Evolutionary conservation across 2,113 vertebrate genomes (phyloP).

Genomic region (Forbesichthys agassizii): DNA sequence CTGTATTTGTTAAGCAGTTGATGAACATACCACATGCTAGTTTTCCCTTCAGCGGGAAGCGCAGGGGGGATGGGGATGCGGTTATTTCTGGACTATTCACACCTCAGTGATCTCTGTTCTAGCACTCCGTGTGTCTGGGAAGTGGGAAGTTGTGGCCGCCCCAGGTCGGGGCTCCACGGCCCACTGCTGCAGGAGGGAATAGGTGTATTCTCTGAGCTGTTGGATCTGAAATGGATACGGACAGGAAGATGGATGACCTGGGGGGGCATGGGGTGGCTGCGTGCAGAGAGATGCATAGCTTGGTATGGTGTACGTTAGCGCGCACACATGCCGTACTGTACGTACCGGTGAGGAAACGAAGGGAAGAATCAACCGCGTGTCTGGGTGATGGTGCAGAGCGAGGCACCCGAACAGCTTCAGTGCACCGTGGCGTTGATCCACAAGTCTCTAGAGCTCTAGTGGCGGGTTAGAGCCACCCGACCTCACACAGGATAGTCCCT

Average conservation of each 20-base stretch:
- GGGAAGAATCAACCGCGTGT: no score
- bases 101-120: slow-evolving; percentile 10
- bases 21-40: background rate
- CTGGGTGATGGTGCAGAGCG: no score
- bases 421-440: no score
- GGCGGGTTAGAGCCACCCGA: no score
- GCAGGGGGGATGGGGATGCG: no score
- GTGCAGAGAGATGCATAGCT: background rate
- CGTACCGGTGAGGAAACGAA: no score
- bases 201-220: slow-evolving; percentile 20
- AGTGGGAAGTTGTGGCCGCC: background rate
- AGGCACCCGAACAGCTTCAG: no score
- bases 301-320: no score
- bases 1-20: slow-evolving; percentile 3
- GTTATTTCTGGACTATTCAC: slow-evolving; percentile 14
- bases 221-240: slow-evolving; percentile 26
- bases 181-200: slow-evolving; percentile 1
- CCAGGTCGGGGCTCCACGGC: slow-evolving; percentile 14
- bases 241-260: background rate
- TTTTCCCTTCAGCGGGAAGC: slow-evolving; percentile 10
- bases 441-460: no score
- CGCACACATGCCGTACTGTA: no score
- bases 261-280: background rate
- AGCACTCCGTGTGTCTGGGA: slow-evolving; percentile 12
- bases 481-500: no score